A percentile compares a stretch with the other conserved stretches of the same genome.
These are phyloP conservation scores for Amblyjoppa proteus DNA, from an alignment of 2,888 invertebrate genomes.

Conservation along the genomic window DNA sequence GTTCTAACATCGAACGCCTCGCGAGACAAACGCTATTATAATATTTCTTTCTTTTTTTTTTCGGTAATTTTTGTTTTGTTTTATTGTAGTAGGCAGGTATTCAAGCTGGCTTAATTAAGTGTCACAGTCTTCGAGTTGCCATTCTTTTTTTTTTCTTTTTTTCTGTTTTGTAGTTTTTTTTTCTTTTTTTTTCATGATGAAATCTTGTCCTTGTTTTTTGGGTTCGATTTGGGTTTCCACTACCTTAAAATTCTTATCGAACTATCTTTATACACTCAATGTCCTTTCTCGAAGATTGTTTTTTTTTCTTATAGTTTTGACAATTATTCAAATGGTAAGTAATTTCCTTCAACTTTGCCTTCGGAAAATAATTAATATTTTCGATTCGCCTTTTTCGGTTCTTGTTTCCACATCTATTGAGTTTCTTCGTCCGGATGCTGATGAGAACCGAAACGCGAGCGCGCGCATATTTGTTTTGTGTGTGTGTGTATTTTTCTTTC, in stretches of 20 bases:
- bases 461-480: background rate
- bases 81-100: conserved; percentile 82
- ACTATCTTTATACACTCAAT: conserved; percentile 61
- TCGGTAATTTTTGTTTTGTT: conserved; percentile 39
- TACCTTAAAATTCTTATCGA: conserved; percentile 45
- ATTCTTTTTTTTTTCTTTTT: conserved; percentile 60
- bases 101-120: conserved; percentile 83
- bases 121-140: conserved; percentile 81
- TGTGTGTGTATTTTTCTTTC: conserved; percentile 26
- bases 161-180: conserved; percentile 37
- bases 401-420: conserved; percentile 10
- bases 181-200: conserved; percentile 31
- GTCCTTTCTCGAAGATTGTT: conserved; percentile 31
- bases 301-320: conserved; percentile 16
- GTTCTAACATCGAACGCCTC: conserved; percentile 55
- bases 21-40: conserved; percentile 58
- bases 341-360: conserved; percentile 40
- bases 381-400: conserved; percentile 17
- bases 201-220: conserved; percentile 35
- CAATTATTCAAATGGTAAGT: conserved; percentile 23
- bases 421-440: conserved; percentile 10
- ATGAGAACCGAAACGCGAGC: conserved; percentile 14
- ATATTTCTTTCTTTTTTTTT: conserved; percentile 45
- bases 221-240: conserved; percentile 66
- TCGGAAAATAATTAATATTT: conserved; percentile 40